phyloP scores from a whole-genome alignment of 2,797 vertebrate genomes.

The Coccyzus lansbergi region DNA sequence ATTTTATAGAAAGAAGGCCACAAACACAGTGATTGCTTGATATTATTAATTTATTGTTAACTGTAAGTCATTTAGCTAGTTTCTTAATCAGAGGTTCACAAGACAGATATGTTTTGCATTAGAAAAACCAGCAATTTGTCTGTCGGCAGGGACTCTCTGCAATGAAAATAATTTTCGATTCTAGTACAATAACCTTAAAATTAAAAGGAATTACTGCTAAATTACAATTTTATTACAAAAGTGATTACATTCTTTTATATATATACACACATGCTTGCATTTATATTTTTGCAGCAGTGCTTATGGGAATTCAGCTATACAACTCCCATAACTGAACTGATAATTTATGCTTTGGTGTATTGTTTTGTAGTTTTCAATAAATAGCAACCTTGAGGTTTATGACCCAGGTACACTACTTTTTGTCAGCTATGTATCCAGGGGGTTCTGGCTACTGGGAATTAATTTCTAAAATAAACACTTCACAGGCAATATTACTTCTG shows the following conservation, averaged over 20 bases:
- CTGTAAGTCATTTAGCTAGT: not conserved
- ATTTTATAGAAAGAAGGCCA: not conserved
- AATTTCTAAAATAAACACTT: conserved; percentile 52
- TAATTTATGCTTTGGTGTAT: conserved; percentile 34
- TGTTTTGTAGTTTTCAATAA: conserved; percentile 49
- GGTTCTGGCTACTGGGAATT: conserved; percentile 26
- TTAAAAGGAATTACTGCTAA: not conserved
- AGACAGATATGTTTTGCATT: not conserved
- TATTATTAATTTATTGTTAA: not conserved
- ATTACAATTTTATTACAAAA: not conserved
- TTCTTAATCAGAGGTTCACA: not conserved
- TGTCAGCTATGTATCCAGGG: not conserved
- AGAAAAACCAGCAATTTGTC: not conserved
- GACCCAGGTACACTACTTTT: not conserved
- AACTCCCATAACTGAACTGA: not conserved
- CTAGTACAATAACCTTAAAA: not conserved
- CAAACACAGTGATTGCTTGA: not conserved
- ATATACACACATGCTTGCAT: not conserved
- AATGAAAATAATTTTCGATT: not conserved
- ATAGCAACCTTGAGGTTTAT: conserved; percentile 34
- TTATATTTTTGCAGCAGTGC: not conserved
- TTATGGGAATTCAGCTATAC: not conserved
- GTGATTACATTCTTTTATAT: not conserved
- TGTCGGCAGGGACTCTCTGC: not conserved
- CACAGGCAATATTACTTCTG: not conserved